These are phyloP conservation scores for Trachythela sp. DNA, from an alignment of 64 coral and sea anemone species.

Conservation along the genomic window DNA sequence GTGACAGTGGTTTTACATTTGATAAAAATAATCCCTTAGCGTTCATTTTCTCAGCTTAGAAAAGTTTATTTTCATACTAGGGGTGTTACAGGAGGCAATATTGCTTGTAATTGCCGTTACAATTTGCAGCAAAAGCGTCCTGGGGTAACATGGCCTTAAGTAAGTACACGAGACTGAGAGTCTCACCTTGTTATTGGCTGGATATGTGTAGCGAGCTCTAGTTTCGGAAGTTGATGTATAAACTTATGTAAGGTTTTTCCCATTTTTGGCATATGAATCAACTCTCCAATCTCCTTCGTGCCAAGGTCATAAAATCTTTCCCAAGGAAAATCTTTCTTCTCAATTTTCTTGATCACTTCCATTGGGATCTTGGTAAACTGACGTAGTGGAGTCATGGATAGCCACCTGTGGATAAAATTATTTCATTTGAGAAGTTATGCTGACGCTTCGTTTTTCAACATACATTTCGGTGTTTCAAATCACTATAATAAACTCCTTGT, in stretches of 20 bases:
- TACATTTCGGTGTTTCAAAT: no score
- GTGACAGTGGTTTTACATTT: no score
- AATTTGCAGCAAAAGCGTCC: no score
- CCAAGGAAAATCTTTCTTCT: conserved; percentile 99
- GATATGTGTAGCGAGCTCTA: conserved; percentile 95
- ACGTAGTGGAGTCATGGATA: conserved; percentile 93
- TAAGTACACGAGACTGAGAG: no score
- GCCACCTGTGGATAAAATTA: conserved; percentile 56
- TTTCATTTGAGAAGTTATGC: no score
- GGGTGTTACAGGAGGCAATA: no score
- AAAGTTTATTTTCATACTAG: no score
- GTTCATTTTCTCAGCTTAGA: no score
- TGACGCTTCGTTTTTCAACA: neutral
- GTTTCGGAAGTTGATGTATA: conserved; percentile 95
- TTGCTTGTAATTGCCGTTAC: no score
- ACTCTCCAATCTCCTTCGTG: conserved; percentile 89
- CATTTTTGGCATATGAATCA: conserved; percentile 99
- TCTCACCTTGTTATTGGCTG: conserved; percentile 92
- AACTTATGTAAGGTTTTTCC: conserved; percentile 95
- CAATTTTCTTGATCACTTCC: conserved; percentile 98
- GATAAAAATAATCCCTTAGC: no score
- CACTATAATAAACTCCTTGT: no score
- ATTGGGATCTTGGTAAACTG: conserved; percentile 98
- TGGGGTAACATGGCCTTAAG: no score
- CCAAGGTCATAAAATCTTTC: conserved; percentile 96